Conservation (phyloP, 2,888 invertebrate species). For the Rhingia rostrata region DNA sequence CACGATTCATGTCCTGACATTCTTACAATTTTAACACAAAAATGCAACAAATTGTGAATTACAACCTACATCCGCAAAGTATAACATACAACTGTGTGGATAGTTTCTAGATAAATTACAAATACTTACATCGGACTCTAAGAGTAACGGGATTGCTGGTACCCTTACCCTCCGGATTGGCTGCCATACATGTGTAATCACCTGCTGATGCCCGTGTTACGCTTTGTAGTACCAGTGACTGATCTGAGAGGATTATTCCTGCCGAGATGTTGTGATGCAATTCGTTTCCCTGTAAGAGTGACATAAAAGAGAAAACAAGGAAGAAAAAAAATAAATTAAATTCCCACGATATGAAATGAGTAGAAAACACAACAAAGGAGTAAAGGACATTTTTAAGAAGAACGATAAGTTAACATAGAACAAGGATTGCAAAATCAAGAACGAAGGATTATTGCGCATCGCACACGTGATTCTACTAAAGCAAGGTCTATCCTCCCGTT, state of each 20-base stretch:
- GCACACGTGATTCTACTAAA: constrained; percentile 23
- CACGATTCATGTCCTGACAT: constrained; percentile 32
- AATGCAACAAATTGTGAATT: constrained; percentile 58
- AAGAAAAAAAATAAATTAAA: constrained; percentile 17
- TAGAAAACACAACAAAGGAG: constrained; percentile 47
- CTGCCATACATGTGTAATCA: constrained; percentile 93
- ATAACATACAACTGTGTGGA: not conserved
- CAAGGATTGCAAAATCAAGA: constrained; percentile 36
- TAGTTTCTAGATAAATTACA: constrained; percentile 15
- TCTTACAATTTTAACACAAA: constrained; percentile 39
- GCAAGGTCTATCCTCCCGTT: constrained; percentile 31
- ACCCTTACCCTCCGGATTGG: constrained; percentile 92
- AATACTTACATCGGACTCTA: constrained; percentile 88
- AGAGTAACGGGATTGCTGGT: constrained; percentile 88
- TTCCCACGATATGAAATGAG: constrained; percentile 1
- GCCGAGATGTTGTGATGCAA: constrained; percentile 92
- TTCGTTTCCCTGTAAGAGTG: constrained; percentile 87
- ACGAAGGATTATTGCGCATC: constrained; percentile 26
- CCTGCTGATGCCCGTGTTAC: constrained; percentile 93
- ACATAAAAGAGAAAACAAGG: constrained; percentile 7
- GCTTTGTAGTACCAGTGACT: constrained; percentile 92
- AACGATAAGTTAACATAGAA: constrained; percentile 57
- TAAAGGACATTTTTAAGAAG: constrained; percentile 47
- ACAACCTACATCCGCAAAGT: constrained; percentile 3
- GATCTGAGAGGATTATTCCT: constrained; percentile 93